These are phyloP conservation scores for Junonia oenone DNA, from an alignment of 2,888 invertebrate species.

Conservation along the genomic window DNA sequence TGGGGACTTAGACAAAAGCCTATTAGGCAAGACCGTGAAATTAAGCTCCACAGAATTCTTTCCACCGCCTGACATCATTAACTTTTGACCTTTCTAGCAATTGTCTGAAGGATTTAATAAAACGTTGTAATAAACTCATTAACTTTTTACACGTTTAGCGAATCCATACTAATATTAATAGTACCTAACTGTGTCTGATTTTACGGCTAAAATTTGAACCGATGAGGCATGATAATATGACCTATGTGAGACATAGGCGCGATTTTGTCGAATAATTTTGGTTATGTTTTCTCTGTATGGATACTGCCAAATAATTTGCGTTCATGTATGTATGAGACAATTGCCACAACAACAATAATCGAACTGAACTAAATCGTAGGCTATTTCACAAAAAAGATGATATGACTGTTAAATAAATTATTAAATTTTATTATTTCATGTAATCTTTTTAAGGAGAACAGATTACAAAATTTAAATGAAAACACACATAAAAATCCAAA, in stretches of 20 bases:
- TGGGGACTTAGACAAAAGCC: slow-evolving; percentile 4
- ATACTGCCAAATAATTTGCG: too few species aligned
- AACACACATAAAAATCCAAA: not conserved
- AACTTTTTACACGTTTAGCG: not conserved
- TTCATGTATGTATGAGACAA: too few species aligned
- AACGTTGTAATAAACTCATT: not conserved
- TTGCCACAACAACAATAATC: too few species aligned
- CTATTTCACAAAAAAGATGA: too few species aligned
- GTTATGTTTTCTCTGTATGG: too few species aligned
- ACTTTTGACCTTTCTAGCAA: not conserved
- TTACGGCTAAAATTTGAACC: too few species aligned
- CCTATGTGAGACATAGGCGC: too few species aligned
- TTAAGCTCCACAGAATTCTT: slow-evolving; percentile 3
- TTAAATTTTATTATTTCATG: too few species aligned
- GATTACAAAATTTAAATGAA: not conserved
- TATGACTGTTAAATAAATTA: not conserved
- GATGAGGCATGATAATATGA: too few species aligned
- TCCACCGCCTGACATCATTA: slow-evolving; percentile 1
- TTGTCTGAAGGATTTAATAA: not conserved
- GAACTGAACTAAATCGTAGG: too few species aligned
- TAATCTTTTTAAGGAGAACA: not conserved
- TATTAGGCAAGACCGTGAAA: slow-evolving; percentile 14
- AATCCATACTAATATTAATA: not conserved
- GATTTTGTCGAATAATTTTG: too few species aligned
- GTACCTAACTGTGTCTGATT: too few species aligned